Base-by-base conservation (phyloP, 2,888 invertebrate genomes). In the Aporophyla nigra region DNA sequence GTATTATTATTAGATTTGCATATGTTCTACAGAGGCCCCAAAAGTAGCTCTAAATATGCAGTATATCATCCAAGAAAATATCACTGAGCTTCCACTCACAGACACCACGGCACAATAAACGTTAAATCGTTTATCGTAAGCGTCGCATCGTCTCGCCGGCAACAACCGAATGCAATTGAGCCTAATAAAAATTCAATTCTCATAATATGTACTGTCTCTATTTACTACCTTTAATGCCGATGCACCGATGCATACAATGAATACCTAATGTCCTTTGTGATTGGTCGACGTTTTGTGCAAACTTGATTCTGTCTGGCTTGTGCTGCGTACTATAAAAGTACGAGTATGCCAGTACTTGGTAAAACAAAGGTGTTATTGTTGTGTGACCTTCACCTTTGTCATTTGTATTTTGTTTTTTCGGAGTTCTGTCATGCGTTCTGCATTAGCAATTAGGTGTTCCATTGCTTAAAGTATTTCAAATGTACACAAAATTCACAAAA, bases 181-280 rank as follows among this genome's bases (percentile, higher is more conserved):
- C 86, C 91, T 93, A 93, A 95, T 95, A 95, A 95, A 94, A 94
- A 94, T 95, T 93, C 94, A 92, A 92, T 93, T 91, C 92, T 92
- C 93, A 94, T 95, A 93, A 92, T 92, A 89, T 92, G 87, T 90
- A 90, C 90, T 90, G 90, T 88, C 90, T 93, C 90, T 93, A 93
- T 93, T 92, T 92, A 93, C 92, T 92, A 91, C 91, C 90, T 91
- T 92, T 93, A 93, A 93, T 92, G 91, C 90, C 76, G 84, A 90
- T 91, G 90, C 90, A 91, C 84, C 85, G 91, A 90, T 93, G 94
- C 94, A 94, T 93, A 92, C 91, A 87, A 93, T 95, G 94, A 95
- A 95, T 95, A 92, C 90, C 85, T 92, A 95, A 95, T 94, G 89
- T 86, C 85, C 90, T 92, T 93, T 92, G 93, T 91, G 87, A 90